phyloP scores from a whole-genome alignment of 2,888 invertebrate species.

The Heteromyza rotundicornis region DNA sequence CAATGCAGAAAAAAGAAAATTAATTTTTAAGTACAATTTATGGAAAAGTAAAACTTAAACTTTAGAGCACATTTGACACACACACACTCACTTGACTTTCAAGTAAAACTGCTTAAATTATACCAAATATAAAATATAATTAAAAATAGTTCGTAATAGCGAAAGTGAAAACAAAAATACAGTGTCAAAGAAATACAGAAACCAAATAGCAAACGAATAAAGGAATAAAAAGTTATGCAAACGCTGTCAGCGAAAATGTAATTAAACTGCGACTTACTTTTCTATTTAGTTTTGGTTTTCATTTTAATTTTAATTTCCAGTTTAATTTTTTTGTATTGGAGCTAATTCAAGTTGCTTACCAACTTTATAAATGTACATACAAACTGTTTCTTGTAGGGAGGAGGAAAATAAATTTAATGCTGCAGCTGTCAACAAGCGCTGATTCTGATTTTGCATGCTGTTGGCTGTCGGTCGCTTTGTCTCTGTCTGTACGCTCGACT shows the following conservation, averaged over 20 bases:
- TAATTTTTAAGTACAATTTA: not conserved
- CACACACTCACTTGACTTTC: not conserved
- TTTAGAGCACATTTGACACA: slow-evolving; percentile 1
- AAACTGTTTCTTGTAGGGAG: too few species aligned
- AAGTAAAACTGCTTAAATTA: slow-evolving; percentile 9
- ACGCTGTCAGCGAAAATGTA: not conserved
- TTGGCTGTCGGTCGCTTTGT: too few species aligned
- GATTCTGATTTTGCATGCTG: slow-evolving; percentile 2
- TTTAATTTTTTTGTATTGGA: too few species aligned
- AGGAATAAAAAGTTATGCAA: not conserved
- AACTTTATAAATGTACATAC: too few species aligned
- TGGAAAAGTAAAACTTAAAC: not conserved
- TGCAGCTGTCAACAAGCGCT: not conserved
- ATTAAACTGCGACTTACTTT: not conserved
- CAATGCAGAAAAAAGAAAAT: not conserved
- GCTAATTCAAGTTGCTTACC: too few species aligned
- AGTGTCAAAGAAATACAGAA: not conserved
- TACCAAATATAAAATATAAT: not conserved
- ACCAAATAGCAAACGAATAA: not conserved
- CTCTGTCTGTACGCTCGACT: too few species aligned
- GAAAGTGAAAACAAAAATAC: not conserved
- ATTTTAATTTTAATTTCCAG: not conserved
- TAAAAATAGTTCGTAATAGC: too few species aligned
- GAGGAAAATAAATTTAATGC: too few species aligned
- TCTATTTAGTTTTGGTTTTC: not conserved